Conservation (phyloP, 30 jellyfish, hydroid and myxozoan species). For the Cassiopea xamachana region DNA sequence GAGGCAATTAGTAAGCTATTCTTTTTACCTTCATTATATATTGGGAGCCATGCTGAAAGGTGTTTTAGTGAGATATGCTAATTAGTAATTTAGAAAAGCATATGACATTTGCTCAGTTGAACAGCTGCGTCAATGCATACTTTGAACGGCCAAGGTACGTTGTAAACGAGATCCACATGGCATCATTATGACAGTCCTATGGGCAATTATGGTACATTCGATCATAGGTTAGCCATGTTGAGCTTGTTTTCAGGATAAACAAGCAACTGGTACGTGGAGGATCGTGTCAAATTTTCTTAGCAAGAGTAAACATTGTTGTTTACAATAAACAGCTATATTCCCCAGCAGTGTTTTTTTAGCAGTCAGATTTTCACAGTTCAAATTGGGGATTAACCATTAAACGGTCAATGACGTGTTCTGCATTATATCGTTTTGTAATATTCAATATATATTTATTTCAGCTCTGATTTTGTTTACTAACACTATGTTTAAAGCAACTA, state of each 20-base stretch:
- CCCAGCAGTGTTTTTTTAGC: background rate
- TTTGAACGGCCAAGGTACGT: background rate
- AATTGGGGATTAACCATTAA: background rate
- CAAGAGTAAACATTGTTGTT: conserved; percentile 8
- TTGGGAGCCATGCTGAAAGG: too few relatives aligned
- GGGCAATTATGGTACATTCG: background rate
- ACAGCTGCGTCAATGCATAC: background rate
- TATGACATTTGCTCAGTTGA: background rate
- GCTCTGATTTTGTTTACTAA: too few relatives aligned
- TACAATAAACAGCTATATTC: background rate
- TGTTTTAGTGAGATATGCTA: too few relatives aligned
- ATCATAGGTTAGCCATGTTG: background rate
- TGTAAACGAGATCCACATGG: background rate
- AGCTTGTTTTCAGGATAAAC: background rate
- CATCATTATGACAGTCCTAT: background rate
- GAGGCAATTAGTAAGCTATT: too few relatives aligned
- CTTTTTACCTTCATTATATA: too few relatives aligned
- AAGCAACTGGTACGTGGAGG: conserved; percentile 15
- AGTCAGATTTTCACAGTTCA: background rate
- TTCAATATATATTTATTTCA: too few relatives aligned
- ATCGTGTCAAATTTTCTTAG: background rate
- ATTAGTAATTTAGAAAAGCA: too few relatives aligned
- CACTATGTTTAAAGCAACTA: too few relatives aligned
- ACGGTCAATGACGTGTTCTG: background rate
- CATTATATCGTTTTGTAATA: too few relatives aligned